Percentiles rank a stretch among this genome's conserved stretches.
phyloP scores from a whole-genome alignment of 92 coral and sea anemone species.

The Chrysogorgia sp. region DNA sequence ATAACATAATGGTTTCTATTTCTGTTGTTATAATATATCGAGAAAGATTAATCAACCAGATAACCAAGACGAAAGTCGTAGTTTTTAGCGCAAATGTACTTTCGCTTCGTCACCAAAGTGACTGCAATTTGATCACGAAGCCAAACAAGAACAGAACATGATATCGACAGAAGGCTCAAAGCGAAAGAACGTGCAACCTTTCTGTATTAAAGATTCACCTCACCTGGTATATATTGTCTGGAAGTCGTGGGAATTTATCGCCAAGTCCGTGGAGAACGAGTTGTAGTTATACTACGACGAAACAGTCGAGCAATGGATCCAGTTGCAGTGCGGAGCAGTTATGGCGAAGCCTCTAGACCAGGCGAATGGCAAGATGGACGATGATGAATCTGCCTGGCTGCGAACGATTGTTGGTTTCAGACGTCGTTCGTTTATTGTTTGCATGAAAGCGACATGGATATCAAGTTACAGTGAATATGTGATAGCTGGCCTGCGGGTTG shows the following conservation, averaged over 20 bases:
- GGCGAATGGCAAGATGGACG: conserved; percentile 1
- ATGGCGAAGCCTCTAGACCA: conserved; percentile 3
- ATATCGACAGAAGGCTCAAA: background rate
- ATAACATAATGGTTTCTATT: background rate
- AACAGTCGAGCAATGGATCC: too few relatives aligned
- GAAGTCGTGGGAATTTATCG: too few relatives aligned
- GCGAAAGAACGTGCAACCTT: too few relatives aligned
- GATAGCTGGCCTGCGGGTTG: background rate
- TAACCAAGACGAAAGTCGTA: too few relatives aligned
- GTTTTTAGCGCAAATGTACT: too few relatives aligned
- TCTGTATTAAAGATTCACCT: too few relatives aligned
- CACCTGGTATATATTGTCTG: too few relatives aligned
- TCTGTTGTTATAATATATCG: too few relatives aligned
- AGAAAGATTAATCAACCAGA: too few relatives aligned
- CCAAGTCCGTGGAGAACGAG: too few relatives aligned
- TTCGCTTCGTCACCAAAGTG: background rate
- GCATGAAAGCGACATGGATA: background rate
- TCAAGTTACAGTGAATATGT: conserved; percentile 18
- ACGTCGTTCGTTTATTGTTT: conserved; percentile 24
- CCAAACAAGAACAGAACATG: too few relatives aligned
- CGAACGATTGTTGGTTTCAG: conserved; percentile 3
- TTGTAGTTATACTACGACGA: too few relatives aligned
- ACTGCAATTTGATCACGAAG: background rate
- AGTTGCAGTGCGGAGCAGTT: background rate
- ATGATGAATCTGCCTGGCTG: background rate